Base-by-base conservation (phyloP, 2,113 vertebrate genomes). In the Fulmarus glacialis region DNA sequence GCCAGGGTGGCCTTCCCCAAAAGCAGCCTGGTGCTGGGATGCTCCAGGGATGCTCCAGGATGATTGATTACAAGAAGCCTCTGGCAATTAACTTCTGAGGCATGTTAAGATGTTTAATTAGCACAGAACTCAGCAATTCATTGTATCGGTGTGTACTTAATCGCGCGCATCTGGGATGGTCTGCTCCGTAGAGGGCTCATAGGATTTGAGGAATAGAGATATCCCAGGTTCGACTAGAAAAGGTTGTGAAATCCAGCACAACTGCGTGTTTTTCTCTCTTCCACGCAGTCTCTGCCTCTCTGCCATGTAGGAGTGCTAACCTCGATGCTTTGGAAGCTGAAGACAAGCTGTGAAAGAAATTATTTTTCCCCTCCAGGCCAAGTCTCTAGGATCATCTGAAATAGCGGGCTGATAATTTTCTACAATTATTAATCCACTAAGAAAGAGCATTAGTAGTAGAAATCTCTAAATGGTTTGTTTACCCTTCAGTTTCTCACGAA, bases 121-220 rank as follows among this genome's bases (percentile, higher is more conserved):
- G 56, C 64, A 1, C 1, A 3, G 17, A n/a, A 90, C 71, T 73
- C 23, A 8, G 1, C 3, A 3, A 14, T 77, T 75, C 30, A 4
- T 5, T 12, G 15, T 62, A 8, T 68, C 43, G 4, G n/a, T 2
- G 12, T 48, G 48, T 6, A 4, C 11, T 58, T 40, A 15, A 27
- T 48, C 0, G 0, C 1, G 12, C 5, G 2, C 27, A 3, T 60
- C 75, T 62, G 59, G 40, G 38, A 27, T 32, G 66, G 32, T 9
- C 29, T 18, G 43, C 48, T 36, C 32, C 0, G 0, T 14, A 20
- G 42, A 7, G 48, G 24, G 15, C 81, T 58, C 3, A 0, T 4
- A 8, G 38, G 52, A 12, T 58, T 52, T 27, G 17, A 29, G 73
- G 78, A 43, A 11, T 4, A 4, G 52, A 59, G 36, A 34, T 2